A percentile compares a stretch with the other conserved stretches of the same genome.
Conservation (phyloP, 37 sponge, comb jelly and placozoan species). For the Crambe crambe region DNA sequence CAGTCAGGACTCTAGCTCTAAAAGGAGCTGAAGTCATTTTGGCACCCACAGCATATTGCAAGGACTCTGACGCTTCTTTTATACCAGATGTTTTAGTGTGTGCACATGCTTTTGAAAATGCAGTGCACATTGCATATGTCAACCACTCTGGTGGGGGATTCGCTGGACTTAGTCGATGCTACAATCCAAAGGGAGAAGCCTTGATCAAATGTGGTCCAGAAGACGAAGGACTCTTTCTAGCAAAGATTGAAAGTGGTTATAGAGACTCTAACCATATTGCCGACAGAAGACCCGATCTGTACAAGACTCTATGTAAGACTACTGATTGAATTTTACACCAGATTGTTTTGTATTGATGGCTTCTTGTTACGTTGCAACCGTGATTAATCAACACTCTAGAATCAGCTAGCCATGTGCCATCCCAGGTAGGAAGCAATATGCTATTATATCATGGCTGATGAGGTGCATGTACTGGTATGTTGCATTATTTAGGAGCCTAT, state of each 20-base stretch:
- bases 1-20: constrained; percentile 32
- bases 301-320: too few relatives aligned
- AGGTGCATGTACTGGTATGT: too few relatives aligned
- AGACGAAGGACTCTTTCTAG: constrained; percentile 30
- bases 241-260: constrained; percentile 1
- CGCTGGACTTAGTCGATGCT: constrained; percentile 11
- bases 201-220: constrained; percentile 1
- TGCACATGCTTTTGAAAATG: constrained; percentile 37
- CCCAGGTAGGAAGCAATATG: too few relatives aligned
- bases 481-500: too few relatives aligned
- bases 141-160: constrained; percentile 30
- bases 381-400: too few relatives aligned
- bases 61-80: not conserved
- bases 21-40: constrained; percentile 44
- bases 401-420: too few relatives aligned
- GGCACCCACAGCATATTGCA: constrained; percentile 32
- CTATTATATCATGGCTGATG: too few relatives aligned
- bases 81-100: constrained; percentile 2
- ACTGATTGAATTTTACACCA: too few relatives aligned
- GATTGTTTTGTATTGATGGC: too few relatives aligned
- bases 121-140: constrained; percentile 51
- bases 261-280: not conserved
- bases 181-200: constrained; percentile 30
- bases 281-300: constrained; percentile 40
- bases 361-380: too few relatives aligned